Percentiles rank a stretch among this genome's conserved stretches.
Evolutionary conservation across 2,888 invertebrate genomes (phyloP).

Genomic region (Orthosia gothica): DNA sequence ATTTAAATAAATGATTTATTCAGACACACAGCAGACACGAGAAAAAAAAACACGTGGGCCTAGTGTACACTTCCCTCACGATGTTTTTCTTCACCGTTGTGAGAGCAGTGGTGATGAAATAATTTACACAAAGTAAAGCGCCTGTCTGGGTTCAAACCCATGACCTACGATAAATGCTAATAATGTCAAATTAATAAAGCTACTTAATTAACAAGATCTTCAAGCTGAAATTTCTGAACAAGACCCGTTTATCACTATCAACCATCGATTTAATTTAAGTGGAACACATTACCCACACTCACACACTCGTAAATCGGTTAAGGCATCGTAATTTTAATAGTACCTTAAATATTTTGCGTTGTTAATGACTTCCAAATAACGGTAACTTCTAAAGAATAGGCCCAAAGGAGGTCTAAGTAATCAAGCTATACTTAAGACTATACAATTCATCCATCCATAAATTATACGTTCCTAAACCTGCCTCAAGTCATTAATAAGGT

Average conservation of each 20-base stretch:
- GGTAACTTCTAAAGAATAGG: slow-evolving; percentile 51
- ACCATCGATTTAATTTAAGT: slow-evolving; percentile 14
- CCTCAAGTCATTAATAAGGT: slow-evolving; percentile 52
- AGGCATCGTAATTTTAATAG: neutral
- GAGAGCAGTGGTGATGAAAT: too few relatives aligned
- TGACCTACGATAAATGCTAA: too few relatives aligned
- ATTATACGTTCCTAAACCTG: slow-evolving; percentile 44
- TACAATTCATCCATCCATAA: slow-evolving; percentile 35
- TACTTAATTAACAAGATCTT: neutral
- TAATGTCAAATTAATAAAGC: neutral
- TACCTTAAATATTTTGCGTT: slow-evolving; percentile 12
- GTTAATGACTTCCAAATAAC: slow-evolving; percentile 55
- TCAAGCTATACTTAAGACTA: slow-evolving; percentile 49
- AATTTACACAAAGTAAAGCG: too few relatives aligned
- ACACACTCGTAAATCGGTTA: neutral
- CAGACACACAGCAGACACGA: too few relatives aligned
- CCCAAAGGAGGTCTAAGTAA: slow-evolving; percentile 59
- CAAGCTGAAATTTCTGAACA: neutral
- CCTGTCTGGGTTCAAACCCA: too few relatives aligned
- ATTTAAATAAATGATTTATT: too few relatives aligned
- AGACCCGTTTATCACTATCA: neutral
- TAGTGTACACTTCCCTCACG: too few relatives aligned
- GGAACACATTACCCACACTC: slow-evolving; percentile 4
- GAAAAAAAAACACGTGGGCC: too few relatives aligned
- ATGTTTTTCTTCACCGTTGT: too few relatives aligned